phyloP scores from a whole-genome alignment of 2,888 invertebrate genomes.

The Acronicta alni region DNA sequence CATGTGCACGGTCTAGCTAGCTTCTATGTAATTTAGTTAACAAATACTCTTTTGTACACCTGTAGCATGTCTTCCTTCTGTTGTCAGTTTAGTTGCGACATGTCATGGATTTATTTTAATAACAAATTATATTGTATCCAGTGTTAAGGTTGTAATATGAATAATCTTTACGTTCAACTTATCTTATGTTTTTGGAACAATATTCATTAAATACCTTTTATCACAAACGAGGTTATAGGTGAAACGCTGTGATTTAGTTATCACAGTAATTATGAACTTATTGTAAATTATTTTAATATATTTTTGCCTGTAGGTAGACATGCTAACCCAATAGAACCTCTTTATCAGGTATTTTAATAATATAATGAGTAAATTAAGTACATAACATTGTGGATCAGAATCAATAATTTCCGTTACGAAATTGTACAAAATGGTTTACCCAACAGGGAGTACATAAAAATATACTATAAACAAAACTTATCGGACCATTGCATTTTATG shows the following conservation, averaged over 20 bases:
- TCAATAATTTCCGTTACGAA: constrained; percentile 61
- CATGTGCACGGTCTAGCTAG: constrained; percentile 63
- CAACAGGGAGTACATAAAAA: constrained; percentile 62
- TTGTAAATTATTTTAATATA: constrained; percentile 70
- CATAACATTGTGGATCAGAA: constrained; percentile 23
- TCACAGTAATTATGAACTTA: constrained; percentile 72
- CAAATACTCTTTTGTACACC: constrained; percentile 51
- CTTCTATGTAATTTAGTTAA: constrained; percentile 64
- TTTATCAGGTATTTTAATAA: constrained; percentile 8
- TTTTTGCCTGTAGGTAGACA: constrained; percentile 29
- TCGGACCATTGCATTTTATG: constrained; percentile 65
- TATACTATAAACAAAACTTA: constrained; percentile 67
- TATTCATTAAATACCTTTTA: constrained; percentile 81
- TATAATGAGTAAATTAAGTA: background rate
- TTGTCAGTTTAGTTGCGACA: constrained; percentile 38
- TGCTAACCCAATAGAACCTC: constrained; percentile 34
- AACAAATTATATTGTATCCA: constrained; percentile 4
- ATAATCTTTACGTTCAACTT: constrained; percentile 63
- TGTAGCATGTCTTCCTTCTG: constrained; percentile 15
- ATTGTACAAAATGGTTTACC: constrained; percentile 64
- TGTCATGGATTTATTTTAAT: constrained; percentile 16
- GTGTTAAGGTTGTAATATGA: constrained; percentile 35
- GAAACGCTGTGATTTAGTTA: constrained; percentile 69
- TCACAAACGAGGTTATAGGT: constrained; percentile 73
- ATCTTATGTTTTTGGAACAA: constrained; percentile 74